Conservation (phyloP, 92 coral and sea anemone species). For the Porites evermanni region DNA sequence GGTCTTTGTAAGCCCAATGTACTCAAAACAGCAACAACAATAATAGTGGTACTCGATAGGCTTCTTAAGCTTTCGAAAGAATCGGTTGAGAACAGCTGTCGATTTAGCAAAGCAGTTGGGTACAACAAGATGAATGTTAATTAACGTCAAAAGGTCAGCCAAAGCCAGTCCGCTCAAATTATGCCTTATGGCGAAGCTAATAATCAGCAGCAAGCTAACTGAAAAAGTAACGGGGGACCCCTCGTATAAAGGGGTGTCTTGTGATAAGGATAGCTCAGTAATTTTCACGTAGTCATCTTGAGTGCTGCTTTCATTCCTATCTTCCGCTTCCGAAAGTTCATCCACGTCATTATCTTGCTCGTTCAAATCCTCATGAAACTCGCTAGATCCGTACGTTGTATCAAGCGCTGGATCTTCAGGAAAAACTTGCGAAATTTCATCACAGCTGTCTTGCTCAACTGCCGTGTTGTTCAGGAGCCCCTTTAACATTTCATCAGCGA, state of each 20-base stretch:
- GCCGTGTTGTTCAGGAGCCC: neutral
- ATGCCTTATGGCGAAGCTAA: conserved; percentile 69
- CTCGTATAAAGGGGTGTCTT: conserved; percentile 38
- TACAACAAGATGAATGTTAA: conserved; percentile 53
- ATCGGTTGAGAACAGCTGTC: neutral
- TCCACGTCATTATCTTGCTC: neutral
- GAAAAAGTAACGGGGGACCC: conserved; percentile 34
- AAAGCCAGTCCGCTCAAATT: conserved; percentile 59
- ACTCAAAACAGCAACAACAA: conserved; percentile 19
- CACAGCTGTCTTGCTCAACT: neutral
- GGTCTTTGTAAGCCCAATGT: too few species aligned
- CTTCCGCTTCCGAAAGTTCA: conserved; percentile 9
- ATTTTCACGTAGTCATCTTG: conserved; percentile 23
- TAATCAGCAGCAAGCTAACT: conserved; percentile 60
- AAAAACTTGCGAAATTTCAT: neutral
- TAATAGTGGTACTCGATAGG: conserved; percentile 70
- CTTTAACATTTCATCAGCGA: neutral
- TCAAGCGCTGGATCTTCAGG: neutral
- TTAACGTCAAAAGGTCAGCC: conserved; percentile 54
- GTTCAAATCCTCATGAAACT: too few species aligned
- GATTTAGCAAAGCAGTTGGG: conserved; percentile 56
- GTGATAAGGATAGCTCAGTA: conserved; percentile 23
- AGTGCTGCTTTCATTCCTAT: conserved; percentile 19
- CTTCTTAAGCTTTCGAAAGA: conserved; percentile 60
- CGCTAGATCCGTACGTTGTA: too few species aligned